A percentile compares a stretch with the other conserved stretches of the same genome.
phyloP scores from a whole-genome alignment of 2,113 vertebrate species.

The Paraplagusia blochii region DNA sequence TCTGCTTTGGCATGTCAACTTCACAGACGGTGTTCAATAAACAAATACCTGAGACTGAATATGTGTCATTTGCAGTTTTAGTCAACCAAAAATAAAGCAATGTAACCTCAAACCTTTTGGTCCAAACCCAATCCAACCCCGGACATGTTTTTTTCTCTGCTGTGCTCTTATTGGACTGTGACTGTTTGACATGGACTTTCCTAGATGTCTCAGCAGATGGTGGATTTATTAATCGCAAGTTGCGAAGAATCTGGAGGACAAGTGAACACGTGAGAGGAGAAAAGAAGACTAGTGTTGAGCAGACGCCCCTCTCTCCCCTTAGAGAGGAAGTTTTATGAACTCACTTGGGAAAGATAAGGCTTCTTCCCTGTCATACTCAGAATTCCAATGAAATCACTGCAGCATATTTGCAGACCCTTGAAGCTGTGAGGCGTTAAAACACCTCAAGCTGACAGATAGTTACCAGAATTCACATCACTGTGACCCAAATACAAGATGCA shows the following conservation, averaged over 20 bases:
- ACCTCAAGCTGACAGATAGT: slow-evolving; percentile 6
- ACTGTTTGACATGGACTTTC: slow-evolving; percentile 46
- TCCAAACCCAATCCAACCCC: slow-evolving; percentile 41
- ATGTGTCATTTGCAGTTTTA: slow-evolving; percentile 7
- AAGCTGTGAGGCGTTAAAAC: background rate
- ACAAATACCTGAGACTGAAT: slow-evolving; percentile 30
- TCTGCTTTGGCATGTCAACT: slow-evolving; percentile 1
- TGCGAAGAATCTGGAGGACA: slow-evolving; percentile 65
- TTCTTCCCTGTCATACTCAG: slow-evolving; percentile 27
- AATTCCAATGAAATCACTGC: slow-evolving; percentile 33
- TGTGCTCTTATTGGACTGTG: slow-evolving; percentile 35
- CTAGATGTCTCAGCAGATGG: slow-evolving; percentile 66
- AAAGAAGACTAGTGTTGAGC: slow-evolving; percentile 35
- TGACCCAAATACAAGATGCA: background rate
- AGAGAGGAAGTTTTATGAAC: slow-evolving; percentile 55
- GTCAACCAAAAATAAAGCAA: slow-evolving; percentile 32
- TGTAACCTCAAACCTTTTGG: slow-evolving; percentile 15
- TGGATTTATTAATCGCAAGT: slow-evolving; percentile 53
- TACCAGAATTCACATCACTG: background rate
- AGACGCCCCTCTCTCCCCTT: slow-evolving; percentile 34
- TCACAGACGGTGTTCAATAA: slow-evolving; percentile 19
- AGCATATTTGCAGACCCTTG: slow-evolving; percentile 14
- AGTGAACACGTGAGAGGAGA: slow-evolving; percentile 47
- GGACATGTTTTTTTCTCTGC: slow-evolving; percentile 27
- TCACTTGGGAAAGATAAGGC: slow-evolving; percentile 46